A percentile compares a stretch with the other conserved stretches of the same genome.
These are phyloP conservation scores for Drosophila helvetica DNA, from an alignment of 2,888 invertebrate genomes.

Conservation along the genomic window DNA sequence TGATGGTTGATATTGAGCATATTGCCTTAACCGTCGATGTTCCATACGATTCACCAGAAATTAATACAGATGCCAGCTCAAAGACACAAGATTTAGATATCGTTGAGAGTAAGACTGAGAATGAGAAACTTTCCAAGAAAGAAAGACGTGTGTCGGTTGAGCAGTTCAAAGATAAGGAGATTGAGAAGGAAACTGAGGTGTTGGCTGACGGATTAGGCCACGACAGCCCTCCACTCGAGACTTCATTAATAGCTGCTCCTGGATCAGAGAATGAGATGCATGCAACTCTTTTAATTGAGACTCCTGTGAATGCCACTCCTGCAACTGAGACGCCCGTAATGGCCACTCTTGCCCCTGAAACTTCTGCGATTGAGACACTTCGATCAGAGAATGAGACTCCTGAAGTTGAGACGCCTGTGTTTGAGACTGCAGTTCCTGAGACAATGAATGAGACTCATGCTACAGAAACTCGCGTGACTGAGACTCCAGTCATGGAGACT, in stretches of 20 bases:
- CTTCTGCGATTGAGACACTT: background rate
- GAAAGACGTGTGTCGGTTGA: background rate
- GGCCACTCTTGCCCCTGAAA: background rate
- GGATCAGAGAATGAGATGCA: background rate
- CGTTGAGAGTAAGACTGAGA: background rate
- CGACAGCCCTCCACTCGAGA: background rate
- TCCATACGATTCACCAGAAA: background rate
- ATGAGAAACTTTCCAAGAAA: background rate
- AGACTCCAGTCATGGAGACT: background rate
- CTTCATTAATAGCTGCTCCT: background rate
- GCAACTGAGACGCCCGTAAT: background rate
- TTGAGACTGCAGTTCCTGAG: background rate
- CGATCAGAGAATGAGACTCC: background rate
- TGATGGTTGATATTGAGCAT: constrained; percentile 52
- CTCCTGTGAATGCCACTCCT: background rate
- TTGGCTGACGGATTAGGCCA: background rate
- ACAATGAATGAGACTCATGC: background rate
- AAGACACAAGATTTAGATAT: background rate
- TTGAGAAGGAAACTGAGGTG: background rate
- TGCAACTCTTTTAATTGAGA: no score
- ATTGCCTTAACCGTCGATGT: constrained; percentile 53
- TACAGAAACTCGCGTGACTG: background rate
- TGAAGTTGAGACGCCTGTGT: background rate
- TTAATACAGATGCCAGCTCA: background rate
- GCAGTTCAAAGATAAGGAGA: background rate